Evolutionary conservation across 2,113 vertebrate genomes (phyloP).

Genomic region (Microtus pennsylvanicus): DNA sequence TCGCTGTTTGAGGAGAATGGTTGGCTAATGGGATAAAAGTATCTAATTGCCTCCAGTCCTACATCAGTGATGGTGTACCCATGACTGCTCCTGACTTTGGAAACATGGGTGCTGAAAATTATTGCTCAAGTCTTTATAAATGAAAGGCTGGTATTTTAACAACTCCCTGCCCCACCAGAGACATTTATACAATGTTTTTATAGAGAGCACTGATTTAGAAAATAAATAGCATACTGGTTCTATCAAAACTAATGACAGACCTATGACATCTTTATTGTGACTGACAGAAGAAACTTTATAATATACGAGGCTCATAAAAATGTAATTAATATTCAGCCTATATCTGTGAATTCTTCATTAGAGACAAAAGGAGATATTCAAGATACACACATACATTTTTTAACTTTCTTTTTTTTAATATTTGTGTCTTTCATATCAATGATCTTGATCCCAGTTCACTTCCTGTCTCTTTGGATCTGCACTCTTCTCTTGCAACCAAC

Average conservation of each 20-base stretch:
- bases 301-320: not conserved
- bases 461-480: not conserved
- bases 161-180: no score
- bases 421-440: not conserved
- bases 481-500: not conserved
- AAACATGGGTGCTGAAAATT: not conserved
- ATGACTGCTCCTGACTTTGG: not conserved
- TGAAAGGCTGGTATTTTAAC: not conserved
- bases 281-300: not conserved
- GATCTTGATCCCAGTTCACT: not conserved
- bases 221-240: not conserved
- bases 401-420: not conserved
- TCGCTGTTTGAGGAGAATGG: not conserved
- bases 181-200: not conserved
- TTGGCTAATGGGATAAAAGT: not conserved
- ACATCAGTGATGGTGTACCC: no score
- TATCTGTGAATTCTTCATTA: not conserved
- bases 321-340: not conserved
- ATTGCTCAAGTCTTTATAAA: not conserved
- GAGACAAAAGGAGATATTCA: not conserved
- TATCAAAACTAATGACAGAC: not conserved
- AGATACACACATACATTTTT: not conserved
- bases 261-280: not conserved
- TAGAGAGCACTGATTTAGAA: not conserved
- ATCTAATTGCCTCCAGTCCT: not conserved